Evolutionary conservation across 2,113 vertebrate species (phyloP).

Genomic region (Grammomys dolichurus): DNA sequence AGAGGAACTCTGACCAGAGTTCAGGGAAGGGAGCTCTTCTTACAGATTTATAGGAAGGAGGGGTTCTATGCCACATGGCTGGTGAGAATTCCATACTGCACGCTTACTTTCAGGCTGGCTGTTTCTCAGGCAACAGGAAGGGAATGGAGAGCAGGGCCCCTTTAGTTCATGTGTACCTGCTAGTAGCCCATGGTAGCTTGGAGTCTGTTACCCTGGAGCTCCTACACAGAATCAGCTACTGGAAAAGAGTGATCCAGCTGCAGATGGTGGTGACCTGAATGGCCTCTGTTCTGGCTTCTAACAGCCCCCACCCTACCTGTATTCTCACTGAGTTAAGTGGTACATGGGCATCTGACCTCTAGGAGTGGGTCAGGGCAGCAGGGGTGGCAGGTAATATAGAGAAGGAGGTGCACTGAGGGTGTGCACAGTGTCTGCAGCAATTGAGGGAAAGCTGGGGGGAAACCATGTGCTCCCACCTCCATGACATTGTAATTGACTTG

Average conservation of each 20-base stretch:
- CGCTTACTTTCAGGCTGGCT: neutral
- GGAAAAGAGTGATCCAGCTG: too few species aligned
- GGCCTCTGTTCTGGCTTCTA: neutral
- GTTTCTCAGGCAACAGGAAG: neutral
- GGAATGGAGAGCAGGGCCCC: neutral
- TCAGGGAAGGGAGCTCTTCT: neutral
- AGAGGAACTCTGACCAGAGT: neutral
- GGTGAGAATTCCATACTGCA: too few species aligned
- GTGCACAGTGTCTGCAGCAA: neutral
- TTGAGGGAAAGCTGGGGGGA: neutral
- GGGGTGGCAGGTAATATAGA: constrained; percentile 44
- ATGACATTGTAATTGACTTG: neutral
- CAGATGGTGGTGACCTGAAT: neutral
- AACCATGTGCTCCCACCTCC: accelerated
- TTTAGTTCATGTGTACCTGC: neutral
- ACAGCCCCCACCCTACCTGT: neutral
- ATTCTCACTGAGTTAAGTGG: neutral
- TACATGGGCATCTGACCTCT: neutral
- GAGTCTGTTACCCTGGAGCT: neutral
- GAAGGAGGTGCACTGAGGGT: neutral
- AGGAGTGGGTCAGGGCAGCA: neutral
- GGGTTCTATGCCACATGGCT: neutral
- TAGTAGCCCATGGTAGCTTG: neutral
- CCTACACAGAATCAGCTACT: too few species aligned
- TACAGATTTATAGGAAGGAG: neutral